A percentile compares a stretch with the other conserved stretches of the same genome.
Evolutionary conservation across 1,140 invertebrate species (phyloP).

Genomic region (Drosophila sturtevanti): DNA sequence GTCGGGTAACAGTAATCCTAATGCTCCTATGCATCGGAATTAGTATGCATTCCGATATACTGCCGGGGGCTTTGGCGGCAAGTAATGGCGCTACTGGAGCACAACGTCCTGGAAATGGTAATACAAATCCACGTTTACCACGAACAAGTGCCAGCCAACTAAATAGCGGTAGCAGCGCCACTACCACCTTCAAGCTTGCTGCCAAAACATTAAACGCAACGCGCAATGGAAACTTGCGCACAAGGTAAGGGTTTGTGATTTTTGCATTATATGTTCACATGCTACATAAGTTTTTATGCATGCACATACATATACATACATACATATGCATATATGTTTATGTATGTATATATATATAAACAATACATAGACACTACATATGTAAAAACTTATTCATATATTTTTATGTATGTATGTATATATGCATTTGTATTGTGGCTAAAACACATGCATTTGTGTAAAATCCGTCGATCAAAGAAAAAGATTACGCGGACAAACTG

Average conservation of each 20-base stretch:
- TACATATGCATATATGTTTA: not conserved
- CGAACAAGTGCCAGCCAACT: slow-evolving; percentile 69
- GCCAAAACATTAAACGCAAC: slow-evolving; percentile 58
- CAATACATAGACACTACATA: not conserved
- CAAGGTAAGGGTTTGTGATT: slow-evolving; percentile 85
- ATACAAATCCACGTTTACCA: slow-evolving; percentile 59
- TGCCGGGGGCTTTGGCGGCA: slow-evolving; percentile 29
- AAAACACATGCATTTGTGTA: slow-evolving; percentile 47
- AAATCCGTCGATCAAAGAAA: slow-evolving; percentile 59
- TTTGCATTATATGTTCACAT: slow-evolving; percentile 63
- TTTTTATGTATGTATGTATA: not conserved
- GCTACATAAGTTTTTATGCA: not conserved
- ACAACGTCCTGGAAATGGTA: slow-evolving; percentile 46
- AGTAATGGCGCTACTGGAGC: slow-evolving; percentile 23
- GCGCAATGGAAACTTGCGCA: slow-evolving; percentile 83
- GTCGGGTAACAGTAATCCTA: slow-evolving; percentile 27
- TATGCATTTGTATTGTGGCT: slow-evolving; percentile 11
- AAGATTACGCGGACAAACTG: slow-evolving; percentile 58
- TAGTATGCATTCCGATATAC: slow-evolving; percentile 10
- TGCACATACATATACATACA: not conserved
- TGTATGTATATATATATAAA: not conserved
- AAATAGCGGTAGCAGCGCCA: slow-evolving; percentile 83
- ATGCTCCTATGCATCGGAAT: slow-evolving; percentile 36
- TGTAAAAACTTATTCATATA: not conserved
- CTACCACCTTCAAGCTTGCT: slow-evolving; percentile 79